Conservation (phyloP, 2,888 invertebrate genomes). For the Agonopterix alstromeriana region DNA sequence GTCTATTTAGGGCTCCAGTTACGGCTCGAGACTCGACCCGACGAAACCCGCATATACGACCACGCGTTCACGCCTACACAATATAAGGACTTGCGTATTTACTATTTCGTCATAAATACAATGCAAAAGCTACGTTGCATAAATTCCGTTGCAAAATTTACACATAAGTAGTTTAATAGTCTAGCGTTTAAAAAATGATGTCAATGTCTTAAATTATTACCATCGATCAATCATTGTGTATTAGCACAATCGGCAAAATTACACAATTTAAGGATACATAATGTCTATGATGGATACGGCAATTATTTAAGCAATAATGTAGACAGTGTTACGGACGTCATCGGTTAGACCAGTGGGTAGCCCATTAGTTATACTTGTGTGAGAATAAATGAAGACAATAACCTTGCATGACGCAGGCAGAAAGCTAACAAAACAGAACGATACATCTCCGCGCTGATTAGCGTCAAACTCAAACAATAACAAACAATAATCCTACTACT, state of each 20-base stretch:
- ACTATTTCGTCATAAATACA: too few relatives aligned
- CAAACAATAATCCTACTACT: slow-evolving; percentile 42
- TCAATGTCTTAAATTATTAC: neutral
- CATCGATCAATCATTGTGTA: neutral
- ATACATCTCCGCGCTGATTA: slow-evolving; percentile 29
- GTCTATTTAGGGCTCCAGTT: slow-evolving; percentile 32
- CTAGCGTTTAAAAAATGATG: slow-evolving; percentile 2
- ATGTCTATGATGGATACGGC: neutral
- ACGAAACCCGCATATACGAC: slow-evolving; percentile 1
- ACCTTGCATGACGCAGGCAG: slow-evolving; percentile 16
- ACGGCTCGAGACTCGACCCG: neutral
- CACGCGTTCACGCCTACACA: neutral
- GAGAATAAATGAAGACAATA: slow-evolving; percentile 2
- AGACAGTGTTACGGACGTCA: neutral
- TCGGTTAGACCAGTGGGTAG: slow-evolving; percentile 1
- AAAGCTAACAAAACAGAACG: slow-evolving; percentile 14
- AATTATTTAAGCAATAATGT: neutral
- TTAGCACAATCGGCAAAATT: neutral
- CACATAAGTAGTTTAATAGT: neutral
- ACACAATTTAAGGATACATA: neutral
- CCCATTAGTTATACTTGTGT: slow-evolving; percentile 3
- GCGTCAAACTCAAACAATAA: slow-evolving; percentile 37
- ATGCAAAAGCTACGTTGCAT: too few relatives aligned
- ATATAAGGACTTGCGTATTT: neutral
- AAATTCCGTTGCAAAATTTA: neutral